phyloP scores from a whole-genome alignment of 1,140 invertebrate species.

The Mercenaria mercenaria region DNA sequence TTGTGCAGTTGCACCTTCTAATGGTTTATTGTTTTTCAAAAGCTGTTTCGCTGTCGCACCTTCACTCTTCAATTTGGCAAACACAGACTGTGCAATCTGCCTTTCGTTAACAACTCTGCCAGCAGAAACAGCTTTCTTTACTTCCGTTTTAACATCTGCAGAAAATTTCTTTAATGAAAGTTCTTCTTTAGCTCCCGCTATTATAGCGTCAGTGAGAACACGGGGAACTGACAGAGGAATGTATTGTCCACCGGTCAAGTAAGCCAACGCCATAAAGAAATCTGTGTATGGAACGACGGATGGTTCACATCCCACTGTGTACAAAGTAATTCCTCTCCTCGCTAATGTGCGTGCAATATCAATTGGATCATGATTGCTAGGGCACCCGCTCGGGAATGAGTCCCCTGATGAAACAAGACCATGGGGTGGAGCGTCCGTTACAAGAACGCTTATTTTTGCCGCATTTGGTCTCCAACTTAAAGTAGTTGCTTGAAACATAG shows the following conservation, averaged over 20 bases:
- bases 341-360: slow-evolving; percentile 1
- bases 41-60: slow-evolving; percentile 21
- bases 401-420: slow-evolving; percentile 5
- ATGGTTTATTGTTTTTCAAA: not conserved
- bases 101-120: not conserved
- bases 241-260: slow-evolving; percentile 18
- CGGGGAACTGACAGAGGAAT: not conserved
- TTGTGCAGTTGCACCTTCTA: not conserved
- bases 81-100: slow-evolving; percentile 15
- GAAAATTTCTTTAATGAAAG: not conserved
- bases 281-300: slow-evolving; percentile 17
- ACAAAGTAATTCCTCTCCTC: not conserved
- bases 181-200: slow-evolving; percentile 11
- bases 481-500: slow-evolving; percentile 66
- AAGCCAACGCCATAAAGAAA: slow-evolving; percentile 29
- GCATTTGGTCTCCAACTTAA: not conserved
- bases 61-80: slow-evolving; percentile 22
- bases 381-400: not conserved
- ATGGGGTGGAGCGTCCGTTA: slow-evolving; percentile 18
- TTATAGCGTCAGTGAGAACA: slow-evolving; percentile 8
- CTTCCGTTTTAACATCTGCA: not conserved
- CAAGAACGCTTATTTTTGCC: slow-evolving; percentile 3
- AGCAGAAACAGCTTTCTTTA: not conserved
- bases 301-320: slow-evolving; percentile 22
- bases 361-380: slow-evolving; percentile 25